Percentiles rank a stretch among this genome's conserved stretches.
Evolutionary conservation across 2,797 vertebrate species (phyloP).

Genomic region (Cetoscarus ocellatus): DNA sequence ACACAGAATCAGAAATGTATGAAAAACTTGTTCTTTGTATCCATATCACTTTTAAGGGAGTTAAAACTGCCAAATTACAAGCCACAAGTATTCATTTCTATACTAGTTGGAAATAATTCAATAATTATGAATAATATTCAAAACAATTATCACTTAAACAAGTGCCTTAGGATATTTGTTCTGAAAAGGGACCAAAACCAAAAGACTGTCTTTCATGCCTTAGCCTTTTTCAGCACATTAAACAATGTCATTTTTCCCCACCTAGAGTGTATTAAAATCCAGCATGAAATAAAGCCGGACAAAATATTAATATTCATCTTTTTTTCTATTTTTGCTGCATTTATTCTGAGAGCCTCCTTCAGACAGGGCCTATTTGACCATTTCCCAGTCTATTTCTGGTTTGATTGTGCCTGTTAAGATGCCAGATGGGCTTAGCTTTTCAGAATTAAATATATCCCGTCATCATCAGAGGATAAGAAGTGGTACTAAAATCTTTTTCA

Average conservation of each 20-base stretch:
- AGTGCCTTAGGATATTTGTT: neutral
- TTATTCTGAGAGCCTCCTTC: conserved; percentile 20
- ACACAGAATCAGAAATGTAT: too few species aligned
- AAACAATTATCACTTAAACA: neutral
- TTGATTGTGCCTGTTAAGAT: conserved; percentile 32
- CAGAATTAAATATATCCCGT: conserved; percentile 18
- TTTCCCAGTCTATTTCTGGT: conserved; percentile 41
- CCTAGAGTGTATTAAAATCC: too few species aligned
- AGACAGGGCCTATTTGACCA: conserved; percentile 37
- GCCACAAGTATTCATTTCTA: too few species aligned
- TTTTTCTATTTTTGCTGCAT: conserved; percentile 28
- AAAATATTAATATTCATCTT: conserved; percentile 9
- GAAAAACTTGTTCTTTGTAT: neutral
- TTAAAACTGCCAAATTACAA: neutral
- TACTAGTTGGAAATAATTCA: too few species aligned
- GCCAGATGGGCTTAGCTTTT: conserved; percentile 43
- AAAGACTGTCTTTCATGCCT: too few species aligned
- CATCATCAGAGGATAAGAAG: conserved; percentile 7
- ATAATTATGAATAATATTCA: neutral
- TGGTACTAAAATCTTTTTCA: conserved; percentile 17
- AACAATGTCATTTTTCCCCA: too few species aligned
- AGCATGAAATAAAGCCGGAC: neutral
- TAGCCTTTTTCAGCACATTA: neutral
- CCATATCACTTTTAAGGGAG: neutral
- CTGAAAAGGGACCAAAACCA: neutral